Base-by-base conservation (phyloP, 2,113 vertebrate genomes). In the Zonotrichia leucophrys region DNA sequence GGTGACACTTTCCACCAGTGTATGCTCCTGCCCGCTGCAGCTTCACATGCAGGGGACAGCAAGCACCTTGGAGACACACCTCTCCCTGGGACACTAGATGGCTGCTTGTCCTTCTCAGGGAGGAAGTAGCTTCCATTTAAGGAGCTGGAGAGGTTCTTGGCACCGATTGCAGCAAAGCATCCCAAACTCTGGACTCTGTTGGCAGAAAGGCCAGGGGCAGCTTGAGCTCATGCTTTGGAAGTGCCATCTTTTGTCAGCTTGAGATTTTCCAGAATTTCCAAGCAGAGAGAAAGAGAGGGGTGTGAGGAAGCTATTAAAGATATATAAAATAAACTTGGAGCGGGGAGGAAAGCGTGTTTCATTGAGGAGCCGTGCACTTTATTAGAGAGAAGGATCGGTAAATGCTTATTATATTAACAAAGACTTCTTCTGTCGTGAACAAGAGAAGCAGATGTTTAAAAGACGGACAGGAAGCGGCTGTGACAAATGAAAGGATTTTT, bases 401-500 rank as follows among this genome's bases (percentile, higher is more conserved):
- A 93, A 93, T 75, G 94, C 95, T 97, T 97, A 95, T 98, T 98
- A 94, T 97, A 97, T 97, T 97, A 98, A 98, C 96, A 97, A 97
- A 98, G 90, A 75, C 89, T 94, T 95, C 95, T 93, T 97, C 89
- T 92, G 94, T 96, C 15, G 90, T 23, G 96, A 97, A 96, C 97
- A 97, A 92, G 96, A 97, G 96, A 96, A 97, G 97, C 98, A 98
- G 97, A 98, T 98, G 98, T 97, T 97, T 97, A 91, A 96, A 96
- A 95, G 96, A 92, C 62, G 63, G 97, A 97, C 97, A 98, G 98
- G 98, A 98, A 98, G 96, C 49, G 89, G 84, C 94, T 97, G 93
- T 98, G 97, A 98, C 97, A 98, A 98, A 98, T 97, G 97, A 97
- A 98, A 97, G 96, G 96, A 96, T 97, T 98, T 97, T 96, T 98